phyloP scores from a whole-genome alignment of 2,113 vertebrate species.

The Laticauda colubrina region DNA sequence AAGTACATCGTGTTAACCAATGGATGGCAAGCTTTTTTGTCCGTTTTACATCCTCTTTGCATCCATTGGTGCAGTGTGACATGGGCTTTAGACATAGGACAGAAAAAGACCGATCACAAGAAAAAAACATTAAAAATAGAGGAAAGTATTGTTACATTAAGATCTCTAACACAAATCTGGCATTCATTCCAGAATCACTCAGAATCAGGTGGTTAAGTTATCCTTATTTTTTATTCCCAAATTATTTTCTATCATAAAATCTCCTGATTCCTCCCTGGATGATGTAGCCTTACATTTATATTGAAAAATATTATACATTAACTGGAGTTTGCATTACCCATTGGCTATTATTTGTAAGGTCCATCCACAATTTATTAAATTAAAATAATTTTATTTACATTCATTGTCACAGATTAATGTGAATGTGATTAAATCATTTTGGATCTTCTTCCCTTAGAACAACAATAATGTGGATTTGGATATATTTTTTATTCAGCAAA shows the following conservation, averaged over 20 bases:
- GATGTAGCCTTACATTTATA: neutral
- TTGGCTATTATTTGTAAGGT: neutral
- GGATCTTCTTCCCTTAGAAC: neutral
- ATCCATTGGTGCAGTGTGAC: no score
- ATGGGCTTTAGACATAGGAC: neutral
- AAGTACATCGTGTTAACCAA: no score
- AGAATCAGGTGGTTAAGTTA: neutral
- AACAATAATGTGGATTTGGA: neutral
- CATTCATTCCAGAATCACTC: neutral
- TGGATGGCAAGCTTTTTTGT: no score
- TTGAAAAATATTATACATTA: neutral
- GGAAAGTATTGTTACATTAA: neutral
- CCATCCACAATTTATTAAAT: conserved; percentile 2
- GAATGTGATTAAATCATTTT: neutral
- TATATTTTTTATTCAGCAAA: neutral
- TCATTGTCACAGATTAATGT: conserved; percentile 2
- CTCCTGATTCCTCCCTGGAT: neutral
- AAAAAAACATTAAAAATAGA: neutral
- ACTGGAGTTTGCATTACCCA: neutral
- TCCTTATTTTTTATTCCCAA: neutral
- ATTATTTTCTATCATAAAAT: neutral
- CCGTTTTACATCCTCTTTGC: no score
- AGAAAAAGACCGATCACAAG: neutral
- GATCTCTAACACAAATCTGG: neutral
- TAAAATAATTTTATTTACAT: conserved; percentile 10